Conservation (phyloP, 2,113 vertebrate genomes). For the Petromus typicus region DNA sequence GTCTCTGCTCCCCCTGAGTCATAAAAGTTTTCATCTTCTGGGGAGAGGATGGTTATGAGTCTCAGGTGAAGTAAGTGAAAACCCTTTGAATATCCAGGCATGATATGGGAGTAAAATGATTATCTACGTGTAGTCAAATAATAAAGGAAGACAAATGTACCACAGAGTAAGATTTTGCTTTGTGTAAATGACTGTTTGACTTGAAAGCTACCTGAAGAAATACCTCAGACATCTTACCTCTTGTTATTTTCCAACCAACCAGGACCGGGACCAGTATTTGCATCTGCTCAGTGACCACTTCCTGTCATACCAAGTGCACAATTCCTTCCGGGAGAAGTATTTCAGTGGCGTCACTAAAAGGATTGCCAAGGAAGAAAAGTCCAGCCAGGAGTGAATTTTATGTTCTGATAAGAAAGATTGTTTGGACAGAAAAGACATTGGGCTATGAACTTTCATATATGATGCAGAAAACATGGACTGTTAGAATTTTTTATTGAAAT, state of each 20-base stretch:
- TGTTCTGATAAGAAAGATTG: constrained; percentile 70
- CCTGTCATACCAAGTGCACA: constrained; percentile 94
- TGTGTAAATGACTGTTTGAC: background rate
- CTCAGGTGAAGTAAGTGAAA: background rate
- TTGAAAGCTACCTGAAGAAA: constrained; percentile 27
- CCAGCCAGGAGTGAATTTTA: constrained; percentile 83
- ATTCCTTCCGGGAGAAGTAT: constrained; percentile 98
- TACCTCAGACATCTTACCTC: constrained; percentile 44
- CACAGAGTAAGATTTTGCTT: background rate
- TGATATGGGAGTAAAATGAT: background rate
- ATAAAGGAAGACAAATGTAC: background rate
- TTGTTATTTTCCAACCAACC: constrained; percentile 75
- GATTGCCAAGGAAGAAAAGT: constrained; percentile 90
- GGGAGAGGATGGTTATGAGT: background rate
- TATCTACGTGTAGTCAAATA: background rate
- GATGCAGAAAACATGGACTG: constrained; percentile 78
- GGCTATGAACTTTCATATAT: constrained; percentile 79
- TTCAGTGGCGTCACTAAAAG: constrained; percentile 97
- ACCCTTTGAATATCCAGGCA: background rate
- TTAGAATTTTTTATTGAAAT: constrained; percentile 77
- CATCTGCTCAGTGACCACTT: constrained; percentile 87
- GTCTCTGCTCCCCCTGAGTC: background rate
- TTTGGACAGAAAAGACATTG: constrained; percentile 78
- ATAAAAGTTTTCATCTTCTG: background rate
- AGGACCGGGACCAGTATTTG: constrained; percentile 90